Evolutionary conservation across 2,888 invertebrate genomes (phyloP).

Genomic region (Cryptus armator): DNA sequence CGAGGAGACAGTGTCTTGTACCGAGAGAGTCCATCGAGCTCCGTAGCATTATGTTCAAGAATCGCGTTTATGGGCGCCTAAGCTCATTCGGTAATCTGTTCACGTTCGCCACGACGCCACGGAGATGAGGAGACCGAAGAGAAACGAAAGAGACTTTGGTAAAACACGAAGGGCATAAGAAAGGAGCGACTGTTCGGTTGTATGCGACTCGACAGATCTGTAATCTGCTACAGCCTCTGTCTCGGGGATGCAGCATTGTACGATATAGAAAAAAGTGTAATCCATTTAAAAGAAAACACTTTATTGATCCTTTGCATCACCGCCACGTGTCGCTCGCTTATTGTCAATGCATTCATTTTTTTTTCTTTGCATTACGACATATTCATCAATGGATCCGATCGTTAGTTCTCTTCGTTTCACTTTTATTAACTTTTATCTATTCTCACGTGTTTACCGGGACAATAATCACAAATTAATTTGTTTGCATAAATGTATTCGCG

Average conservation of each 20-base stretch:
- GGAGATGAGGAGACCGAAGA: constrained; percentile 52
- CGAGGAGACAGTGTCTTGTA: neutral
- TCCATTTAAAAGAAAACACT: constrained; percentile 1
- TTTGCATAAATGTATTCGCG: constrained; percentile 19
- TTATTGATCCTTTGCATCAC: neutral
- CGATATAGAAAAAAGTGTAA: neutral
- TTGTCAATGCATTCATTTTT: constrained; percentile 25
- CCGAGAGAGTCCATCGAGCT: constrained; percentile 32
- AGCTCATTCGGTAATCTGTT: constrained; percentile 62
- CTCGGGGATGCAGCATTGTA: neutral
- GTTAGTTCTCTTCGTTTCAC: constrained; percentile 24
- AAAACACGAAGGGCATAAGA: constrained; percentile 41
- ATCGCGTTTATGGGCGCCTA: constrained; percentile 67
- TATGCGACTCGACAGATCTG: constrained; percentile 35
- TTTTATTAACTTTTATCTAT: constrained; percentile 35
- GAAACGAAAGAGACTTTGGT: constrained; percentile 40
- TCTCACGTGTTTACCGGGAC: constrained; percentile 1
- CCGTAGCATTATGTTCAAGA: constrained; percentile 45
- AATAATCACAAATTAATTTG: constrained; percentile 37
- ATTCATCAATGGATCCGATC: neutral
- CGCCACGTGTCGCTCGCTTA: neutral
- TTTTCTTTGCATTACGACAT: constrained; percentile 49
- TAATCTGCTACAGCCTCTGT: constrained; percentile 49
- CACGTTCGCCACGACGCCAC: constrained; percentile 57
- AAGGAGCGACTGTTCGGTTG: constrained; percentile 45